Evolutionary conservation across 2,888 invertebrate genomes (phyloP).

Genomic region (Campoplex capitator): DNA sequence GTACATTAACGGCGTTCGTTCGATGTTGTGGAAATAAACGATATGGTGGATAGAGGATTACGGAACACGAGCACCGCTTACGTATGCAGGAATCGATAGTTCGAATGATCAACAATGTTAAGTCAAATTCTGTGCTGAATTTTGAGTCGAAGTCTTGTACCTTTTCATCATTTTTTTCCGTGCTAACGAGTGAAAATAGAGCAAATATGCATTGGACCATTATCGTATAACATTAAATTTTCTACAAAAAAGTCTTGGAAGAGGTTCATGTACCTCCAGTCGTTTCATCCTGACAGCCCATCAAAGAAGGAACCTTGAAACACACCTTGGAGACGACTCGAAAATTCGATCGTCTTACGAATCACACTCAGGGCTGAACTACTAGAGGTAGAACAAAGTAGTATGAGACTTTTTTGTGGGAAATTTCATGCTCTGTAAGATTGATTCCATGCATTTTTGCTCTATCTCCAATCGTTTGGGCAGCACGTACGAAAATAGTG

Average conservation of each 20-base stretch:
- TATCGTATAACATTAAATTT: background rate
- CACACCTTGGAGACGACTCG: background rate
- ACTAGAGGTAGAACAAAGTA: background rate
- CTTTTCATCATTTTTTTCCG: background rate
- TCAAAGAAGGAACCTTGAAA: background rate
- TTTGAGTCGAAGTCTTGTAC: background rate
- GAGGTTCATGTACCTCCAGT: background rate
- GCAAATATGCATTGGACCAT: background rate
- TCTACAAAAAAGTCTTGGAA: background rate
- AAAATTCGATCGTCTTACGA: background rate
- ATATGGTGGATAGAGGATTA: slow-evolving; percentile 19
- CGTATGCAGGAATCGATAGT: background rate
- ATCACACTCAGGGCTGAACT: background rate
- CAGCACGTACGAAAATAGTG: background rate
- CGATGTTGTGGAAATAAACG: slow-evolving; percentile 72
- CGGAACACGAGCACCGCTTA: slow-evolving; percentile 57
- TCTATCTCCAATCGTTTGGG: background rate
- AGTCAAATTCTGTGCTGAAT: background rate
- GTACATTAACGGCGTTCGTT: slow-evolving; percentile 64
- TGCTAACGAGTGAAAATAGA: background rate
- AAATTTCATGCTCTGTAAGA: background rate
- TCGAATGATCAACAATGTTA: background rate
- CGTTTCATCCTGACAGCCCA: background rate
- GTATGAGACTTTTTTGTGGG: background rate
- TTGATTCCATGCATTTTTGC: background rate